These are phyloP conservation scores for Oryzias celebensis DNA, from an alignment of 2,113 vertebrate species.

Conservation along the genomic window DNA sequence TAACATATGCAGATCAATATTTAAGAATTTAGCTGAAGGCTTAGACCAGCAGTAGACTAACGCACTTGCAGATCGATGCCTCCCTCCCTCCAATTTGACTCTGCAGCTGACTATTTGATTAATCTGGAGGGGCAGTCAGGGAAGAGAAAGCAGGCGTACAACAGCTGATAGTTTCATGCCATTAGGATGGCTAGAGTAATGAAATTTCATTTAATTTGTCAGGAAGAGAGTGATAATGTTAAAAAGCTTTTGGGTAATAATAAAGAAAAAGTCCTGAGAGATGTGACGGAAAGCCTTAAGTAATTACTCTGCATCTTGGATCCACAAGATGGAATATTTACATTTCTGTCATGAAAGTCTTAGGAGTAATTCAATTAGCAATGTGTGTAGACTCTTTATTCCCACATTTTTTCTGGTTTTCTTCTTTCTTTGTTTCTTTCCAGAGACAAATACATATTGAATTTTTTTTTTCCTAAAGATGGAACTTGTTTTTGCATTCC, in stretches of 20 bases:
- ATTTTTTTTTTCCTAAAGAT: too few relatives aligned
- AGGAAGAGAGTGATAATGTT: conserved; percentile 99
- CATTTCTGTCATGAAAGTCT: conserved; percentile 92
- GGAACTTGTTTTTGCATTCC: too few relatives aligned
- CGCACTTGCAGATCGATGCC: conserved; percentile 76
- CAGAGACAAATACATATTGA: too few relatives aligned
- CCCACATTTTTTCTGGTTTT: conserved; percentile 63
- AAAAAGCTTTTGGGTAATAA: conserved; percentile 98
- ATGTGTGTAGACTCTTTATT: conserved; percentile 83
- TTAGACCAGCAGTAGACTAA: conserved; percentile 67
- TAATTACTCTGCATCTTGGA: conserved; percentile 95
- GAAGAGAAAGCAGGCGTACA: conserved; percentile 82
- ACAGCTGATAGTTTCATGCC: conserved; percentile 88
- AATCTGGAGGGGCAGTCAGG: conserved; percentile 72
- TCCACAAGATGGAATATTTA: conserved; percentile 95
- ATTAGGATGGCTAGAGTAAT: conserved; percentile 97
- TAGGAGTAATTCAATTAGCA: conserved; percentile 94
- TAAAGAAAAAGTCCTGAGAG: conserved; percentile 75
- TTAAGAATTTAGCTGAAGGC: conserved; percentile 70
- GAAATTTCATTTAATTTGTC: conserved; percentile 99
- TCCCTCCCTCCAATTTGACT: conserved; percentile 71
- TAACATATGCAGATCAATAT: conserved; percentile 75
- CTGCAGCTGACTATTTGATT: conserved; percentile 81
- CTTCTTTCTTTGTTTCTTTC: too few relatives aligned
- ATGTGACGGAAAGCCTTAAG: conserved; percentile 97